Base-by-base conservation (phyloP, 2,113 vertebrate species). In the Xenopus borealis region DNA sequence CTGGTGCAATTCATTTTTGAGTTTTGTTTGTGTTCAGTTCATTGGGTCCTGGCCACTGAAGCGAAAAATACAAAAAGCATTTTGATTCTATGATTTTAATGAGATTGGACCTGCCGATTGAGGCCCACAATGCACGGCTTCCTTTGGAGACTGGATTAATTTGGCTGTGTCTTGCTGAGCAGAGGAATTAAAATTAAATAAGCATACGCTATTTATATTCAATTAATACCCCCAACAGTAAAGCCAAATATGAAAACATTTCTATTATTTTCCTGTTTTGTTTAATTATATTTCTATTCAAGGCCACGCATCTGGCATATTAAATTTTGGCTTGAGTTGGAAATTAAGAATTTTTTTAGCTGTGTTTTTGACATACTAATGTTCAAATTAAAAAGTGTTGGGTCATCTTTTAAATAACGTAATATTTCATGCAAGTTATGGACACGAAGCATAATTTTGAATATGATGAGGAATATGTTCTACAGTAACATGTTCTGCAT, bases 111-210 rank as follows among this genome's bases (percentile, higher is more conserved):
- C 62, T 30, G 23, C 72, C 65, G 69, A 44, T 79, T 66, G 33
- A 66, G 9, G 4, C 18, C 12, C 23, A 67, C 58, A 40, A 47
- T 64, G 66, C 68, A 16, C 64, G 70, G 16, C 46, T 23, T 50
- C 71, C 59, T 69, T 71, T 66, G 66, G 12, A 74, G 74, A 1
- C 47, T 30, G 9, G 74, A 33, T 52, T 80, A 64, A 85, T 86
- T 81, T 76, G 72, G 67, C 44, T 80, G 76, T 81, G 52, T 78
- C 81, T 81, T 79, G 72, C 79, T 76, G 71, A 61, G 72, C 23
- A 16, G 46, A 65, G 17, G 53, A 53, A 8, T 20, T 69, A 64
- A 79, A 82, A 75, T 62, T 63, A 66, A 81, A 72, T 57, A 55
- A 55, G 53, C 53, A 55, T 14, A 13, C 57, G 4, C 19, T 18